Conservation (phyloP, 2,797 vertebrate genomes). For the Pachyuromys duprasi region DNA sequence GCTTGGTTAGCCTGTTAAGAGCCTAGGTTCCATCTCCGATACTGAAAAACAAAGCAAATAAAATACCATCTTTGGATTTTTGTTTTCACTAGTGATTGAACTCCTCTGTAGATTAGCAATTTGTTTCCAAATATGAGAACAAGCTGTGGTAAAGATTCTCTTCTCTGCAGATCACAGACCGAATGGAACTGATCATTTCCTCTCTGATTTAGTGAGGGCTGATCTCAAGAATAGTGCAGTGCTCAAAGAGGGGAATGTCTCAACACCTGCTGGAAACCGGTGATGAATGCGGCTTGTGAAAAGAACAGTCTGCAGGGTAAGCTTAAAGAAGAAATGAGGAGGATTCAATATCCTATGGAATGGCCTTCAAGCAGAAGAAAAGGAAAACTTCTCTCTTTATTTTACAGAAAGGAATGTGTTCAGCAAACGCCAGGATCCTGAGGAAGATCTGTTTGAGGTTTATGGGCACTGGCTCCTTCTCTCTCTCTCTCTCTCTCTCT, state of each 20-base stretch:
- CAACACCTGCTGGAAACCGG: not conserved
- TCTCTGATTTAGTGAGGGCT: not conserved
- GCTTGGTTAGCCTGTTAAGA: not conserved
- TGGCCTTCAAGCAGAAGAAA: not conserved
- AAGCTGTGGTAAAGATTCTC: not conserved
- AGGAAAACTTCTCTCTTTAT: too few relatives aligned
- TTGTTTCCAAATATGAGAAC: not conserved
- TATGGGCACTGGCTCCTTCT: not conserved
- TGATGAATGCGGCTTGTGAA: not conserved
- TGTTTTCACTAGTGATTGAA: not conserved
- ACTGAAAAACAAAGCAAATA: not conserved
- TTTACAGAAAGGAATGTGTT: not conserved
- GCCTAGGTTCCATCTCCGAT: not conserved
- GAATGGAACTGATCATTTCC: not conserved
- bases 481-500: too few relatives aligned
- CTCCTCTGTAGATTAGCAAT: not conserved
- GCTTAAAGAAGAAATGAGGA: not conserved
- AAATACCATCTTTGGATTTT: not conserved
- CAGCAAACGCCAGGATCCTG: not conserved
- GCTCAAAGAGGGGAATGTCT: not conserved
- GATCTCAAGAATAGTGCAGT: not conserved
- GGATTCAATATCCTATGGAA: not conserved
- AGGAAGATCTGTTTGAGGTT: not conserved
- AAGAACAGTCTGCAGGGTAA: not conserved
- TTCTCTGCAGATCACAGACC: not conserved